A percentile compares a stretch with the other conserved stretches of the same genome.
Conservation (phyloP, 2,113 vertebrate genomes). For the Herpailurus yagouaroundi region DNA sequence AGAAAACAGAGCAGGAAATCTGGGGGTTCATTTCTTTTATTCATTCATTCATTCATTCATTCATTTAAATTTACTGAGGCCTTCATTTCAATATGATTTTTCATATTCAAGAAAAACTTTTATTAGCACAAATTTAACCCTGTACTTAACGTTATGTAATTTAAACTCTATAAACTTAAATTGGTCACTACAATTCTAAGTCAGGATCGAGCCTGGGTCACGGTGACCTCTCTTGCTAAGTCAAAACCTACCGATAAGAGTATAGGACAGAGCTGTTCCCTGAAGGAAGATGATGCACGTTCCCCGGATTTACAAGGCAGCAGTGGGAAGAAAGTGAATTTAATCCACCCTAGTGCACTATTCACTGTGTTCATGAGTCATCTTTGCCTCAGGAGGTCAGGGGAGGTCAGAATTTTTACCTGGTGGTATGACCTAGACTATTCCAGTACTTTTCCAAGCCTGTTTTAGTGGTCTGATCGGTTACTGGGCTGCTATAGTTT, state of each 20-base stretch:
- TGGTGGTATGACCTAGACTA: not conserved
- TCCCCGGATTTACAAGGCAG: not conserved
- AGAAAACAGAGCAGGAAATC: not conserved
- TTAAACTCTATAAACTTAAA: not conserved
- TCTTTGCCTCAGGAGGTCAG: not conserved
- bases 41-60: too few relatives aligned
- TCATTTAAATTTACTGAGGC: not conserved
- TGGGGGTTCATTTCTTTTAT: not conserved
- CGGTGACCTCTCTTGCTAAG: not conserved
- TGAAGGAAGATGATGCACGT: not conserved
- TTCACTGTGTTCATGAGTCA: not conserved
- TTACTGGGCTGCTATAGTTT: not conserved
- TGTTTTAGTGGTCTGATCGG: not conserved
- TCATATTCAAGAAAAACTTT: not conserved
- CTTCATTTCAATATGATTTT: not conserved
- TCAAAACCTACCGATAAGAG: not conserved
- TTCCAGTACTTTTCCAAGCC: not conserved
- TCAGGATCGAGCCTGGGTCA: not conserved
- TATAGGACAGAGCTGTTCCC: too few relatives aligned
- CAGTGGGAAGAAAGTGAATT: not conserved
- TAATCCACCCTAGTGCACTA: not conserved
- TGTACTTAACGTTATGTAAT: not conserved
- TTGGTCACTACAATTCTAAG: not conserved
- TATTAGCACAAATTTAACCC: not conserved
- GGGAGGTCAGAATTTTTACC: not conserved